Conservation (phyloP, 2,797 vertebrate genomes). For the Allobates femoralis region DNA sequence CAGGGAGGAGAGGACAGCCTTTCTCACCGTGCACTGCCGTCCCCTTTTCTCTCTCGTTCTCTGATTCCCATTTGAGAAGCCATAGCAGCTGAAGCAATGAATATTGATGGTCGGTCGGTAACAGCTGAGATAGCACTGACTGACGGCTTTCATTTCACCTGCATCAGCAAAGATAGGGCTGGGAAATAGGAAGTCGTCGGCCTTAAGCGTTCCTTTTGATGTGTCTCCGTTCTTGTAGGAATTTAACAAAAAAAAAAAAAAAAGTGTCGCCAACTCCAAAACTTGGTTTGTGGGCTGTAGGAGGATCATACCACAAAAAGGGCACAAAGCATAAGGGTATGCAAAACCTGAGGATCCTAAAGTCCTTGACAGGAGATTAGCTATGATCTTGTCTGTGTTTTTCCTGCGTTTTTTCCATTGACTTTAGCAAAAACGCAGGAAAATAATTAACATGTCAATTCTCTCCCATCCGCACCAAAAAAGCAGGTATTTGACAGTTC, state of each 20-base stretch:
- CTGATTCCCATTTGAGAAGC: conserved; percentile 69
- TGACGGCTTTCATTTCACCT: conserved; percentile 81
- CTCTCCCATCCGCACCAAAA: too few species aligned
- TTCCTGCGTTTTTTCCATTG: too few species aligned
- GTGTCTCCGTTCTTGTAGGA: conserved; percentile 23
- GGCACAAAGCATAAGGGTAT: too few species aligned
- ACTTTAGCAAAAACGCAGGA: too few species aligned
- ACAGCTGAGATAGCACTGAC: conserved; percentile 76
- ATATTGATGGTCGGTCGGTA: conserved; percentile 74
- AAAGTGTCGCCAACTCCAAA: too few species aligned
- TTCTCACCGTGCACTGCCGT: conserved; percentile 67
- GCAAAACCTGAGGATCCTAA: too few species aligned
- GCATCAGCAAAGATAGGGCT: conserved; percentile 72
- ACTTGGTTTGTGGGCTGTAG: neutral
- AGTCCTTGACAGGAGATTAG: too few species aligned
- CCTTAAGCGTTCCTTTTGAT: conserved; percentile 40
- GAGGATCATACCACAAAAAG: neutral
- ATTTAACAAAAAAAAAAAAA: neutral
- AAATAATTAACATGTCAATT: too few species aligned
- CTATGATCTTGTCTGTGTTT: too few species aligned
- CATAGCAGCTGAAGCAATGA: conserved; percentile 76
- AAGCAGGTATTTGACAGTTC: too few species aligned
- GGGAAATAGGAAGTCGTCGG: conserved; percentile 58
- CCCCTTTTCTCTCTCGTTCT: conserved; percentile 54
- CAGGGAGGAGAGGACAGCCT: conserved; percentile 31